Evolutionary conservation across 1,140 invertebrate genomes (phyloP), one percentile per base, ranked within the genome.

Genomic region (Eriosoma lanigerum): DNA sequence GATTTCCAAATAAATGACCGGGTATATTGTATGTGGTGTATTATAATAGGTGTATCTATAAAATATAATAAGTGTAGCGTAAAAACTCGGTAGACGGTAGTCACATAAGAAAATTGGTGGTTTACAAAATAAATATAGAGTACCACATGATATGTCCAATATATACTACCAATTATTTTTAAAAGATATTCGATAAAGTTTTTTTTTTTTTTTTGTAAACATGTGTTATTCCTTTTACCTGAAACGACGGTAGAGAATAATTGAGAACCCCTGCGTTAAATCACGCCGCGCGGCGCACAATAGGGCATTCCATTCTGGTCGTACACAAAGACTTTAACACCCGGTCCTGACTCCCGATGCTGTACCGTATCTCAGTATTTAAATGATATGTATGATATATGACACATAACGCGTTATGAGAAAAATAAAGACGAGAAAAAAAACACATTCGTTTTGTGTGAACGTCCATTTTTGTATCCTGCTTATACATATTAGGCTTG

Each of bases 311-410:
- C 75, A 62, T 78, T 78, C 75, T 62, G 75, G 21, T n/a, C 56
- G 56, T 46, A 62, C 54, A 78, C 75, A 78, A 78, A 78, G 75
- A 78, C 75, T 78, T 60, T 78, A 78, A 78, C 75, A 78, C 75
- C 75, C 75, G 75, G 75, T 78, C 75, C 52, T 38, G 73, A 62
- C 56, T 62, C 54, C 75, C 54, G 75, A 78, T 26, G 75, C 75
- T 60, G 56, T 75, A 75, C 72, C 52, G 9, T 38, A 17, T 15
- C 38, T 44, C 38, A 46, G 54, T 78, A 78, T 78, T 78, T 78
- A 78, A 78, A 78, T 78, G 75, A 76, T 76, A 56, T 26, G 72
- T 76, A 76, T 76, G 52, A 78, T 78, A 78, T 78, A 78, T 60
- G 75, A 78, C 56, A 78, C 56, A 62, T 62, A 62, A 78, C 52